Evolutionary conservation across 2,113 vertebrate species (phyloP).

Genomic region (Lutjanus erythropterus): DNA sequence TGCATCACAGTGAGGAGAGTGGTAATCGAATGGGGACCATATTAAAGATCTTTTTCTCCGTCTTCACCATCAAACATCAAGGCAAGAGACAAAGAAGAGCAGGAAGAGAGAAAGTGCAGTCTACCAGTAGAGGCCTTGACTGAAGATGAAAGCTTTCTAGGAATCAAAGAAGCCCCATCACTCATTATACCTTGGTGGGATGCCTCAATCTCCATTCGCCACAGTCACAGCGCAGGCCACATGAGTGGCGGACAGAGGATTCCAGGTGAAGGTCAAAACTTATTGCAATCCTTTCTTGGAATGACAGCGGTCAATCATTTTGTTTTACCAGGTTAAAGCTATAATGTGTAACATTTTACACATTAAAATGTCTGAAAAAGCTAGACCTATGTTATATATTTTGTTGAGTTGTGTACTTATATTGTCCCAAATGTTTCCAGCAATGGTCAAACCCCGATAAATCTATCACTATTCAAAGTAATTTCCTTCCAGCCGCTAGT

Average conservation of each 20-base stretch:
- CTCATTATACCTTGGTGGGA: conserved; percentile 79
- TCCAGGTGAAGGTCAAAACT: conserved; percentile 54
- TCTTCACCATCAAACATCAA: conserved; percentile 78
- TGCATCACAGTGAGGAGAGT: conserved; percentile 47
- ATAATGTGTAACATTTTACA: too few relatives aligned
- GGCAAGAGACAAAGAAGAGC: conserved; percentile 75
- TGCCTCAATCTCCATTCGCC: conserved; percentile 61
- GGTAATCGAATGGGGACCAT: conserved; percentile 63
- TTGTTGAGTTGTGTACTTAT: too few relatives aligned
- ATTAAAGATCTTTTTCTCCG: conserved; percentile 68
- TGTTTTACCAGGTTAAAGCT: background rate
- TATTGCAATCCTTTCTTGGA: background rate
- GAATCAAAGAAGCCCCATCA: conserved; percentile 80
- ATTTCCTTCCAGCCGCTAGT: too few relatives aligned
- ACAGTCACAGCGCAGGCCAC: conserved; percentile 45
- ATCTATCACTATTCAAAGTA: too few relatives aligned
- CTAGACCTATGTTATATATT: too few relatives aligned
- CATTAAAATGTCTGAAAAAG: too few relatives aligned
- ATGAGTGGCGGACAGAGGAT: conserved; percentile 37
- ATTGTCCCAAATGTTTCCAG: too few relatives aligned
- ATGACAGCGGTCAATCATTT: conserved; percentile 20
- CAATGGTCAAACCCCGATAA: too few relatives aligned
- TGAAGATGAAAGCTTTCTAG: conserved; percentile 81
- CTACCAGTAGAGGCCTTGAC: conserved; percentile 74
- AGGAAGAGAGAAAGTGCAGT: conserved; percentile 69